Percentiles rank a stretch among this genome's conserved stretches.
Evolutionary conservation across 2,113 vertebrate genomes (phyloP).

Genomic region (Loxodonta africana): DNA sequence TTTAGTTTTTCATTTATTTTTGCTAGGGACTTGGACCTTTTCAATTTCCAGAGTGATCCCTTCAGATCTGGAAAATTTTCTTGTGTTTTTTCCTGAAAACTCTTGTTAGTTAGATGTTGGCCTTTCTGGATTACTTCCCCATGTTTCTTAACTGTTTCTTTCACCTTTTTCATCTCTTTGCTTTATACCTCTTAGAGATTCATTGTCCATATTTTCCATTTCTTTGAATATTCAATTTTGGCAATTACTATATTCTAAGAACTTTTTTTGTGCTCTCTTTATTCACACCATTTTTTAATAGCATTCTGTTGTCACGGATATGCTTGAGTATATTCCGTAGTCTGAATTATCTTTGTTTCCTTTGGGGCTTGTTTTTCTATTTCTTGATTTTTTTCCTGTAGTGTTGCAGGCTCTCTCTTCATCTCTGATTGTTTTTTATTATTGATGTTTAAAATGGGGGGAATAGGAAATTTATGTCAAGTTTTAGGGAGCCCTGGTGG

Average conservation of each 20-base stretch:
- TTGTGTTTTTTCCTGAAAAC: neutral
- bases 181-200: neutral
- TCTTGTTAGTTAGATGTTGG: neutral
- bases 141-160: constrained; percentile 4
- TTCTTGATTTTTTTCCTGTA: constrained; percentile 27
- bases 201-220: neutral
- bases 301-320: neutral
- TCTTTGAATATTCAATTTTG: constrained; percentile 50
- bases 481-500: neutral
- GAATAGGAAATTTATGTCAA: neutral
- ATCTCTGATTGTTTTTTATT: constrained; percentile 14
- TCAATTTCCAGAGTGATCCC: neutral
- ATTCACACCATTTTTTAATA: neutral
- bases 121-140: neutral
- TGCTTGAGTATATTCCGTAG: neutral
- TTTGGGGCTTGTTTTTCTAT: neutral
- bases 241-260: neutral
- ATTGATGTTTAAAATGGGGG: constrained; percentile 29
- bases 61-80: constrained; percentile 8
- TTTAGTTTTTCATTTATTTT: constrained; percentile 14
- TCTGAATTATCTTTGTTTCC: neutral
- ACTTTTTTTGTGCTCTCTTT: neutral
- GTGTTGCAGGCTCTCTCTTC: neutral
- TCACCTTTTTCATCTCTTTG: neutral
- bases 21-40: neutral